Evolutionary conservation across 2,797 vertebrate genomes (phyloP), one percentile per base, ranked within the genome.

Genomic region (Psittacula echo): DNA sequence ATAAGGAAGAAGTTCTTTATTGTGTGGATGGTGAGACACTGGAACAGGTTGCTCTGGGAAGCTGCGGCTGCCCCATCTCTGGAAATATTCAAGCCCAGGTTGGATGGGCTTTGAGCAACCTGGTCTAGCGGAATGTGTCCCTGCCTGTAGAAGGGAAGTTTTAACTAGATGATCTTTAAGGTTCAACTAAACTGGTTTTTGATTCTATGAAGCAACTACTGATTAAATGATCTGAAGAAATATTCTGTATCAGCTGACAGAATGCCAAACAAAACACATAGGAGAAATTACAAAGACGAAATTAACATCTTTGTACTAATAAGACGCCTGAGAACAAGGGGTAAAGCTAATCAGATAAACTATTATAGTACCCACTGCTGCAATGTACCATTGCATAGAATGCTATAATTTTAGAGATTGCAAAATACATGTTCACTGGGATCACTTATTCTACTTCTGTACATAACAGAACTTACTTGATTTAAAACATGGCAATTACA

Each of bases 401-500:
- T 11, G 20, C 4, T 4, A 12, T 1, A 18, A 54, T 8, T 54
- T 65, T 1, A 61, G 21, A 76, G 11, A 62, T 0, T 20, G 16
- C 21, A 66, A 73, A 41, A 80, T 10, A 39, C 19, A 64, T 41
- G 2, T 32, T 26, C 29, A 13, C 7, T 11, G 54, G 14, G 19
- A 64, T n/a, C 34, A 23, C 34, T 39, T 50, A 26, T 18, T n/a
- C 29, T 15, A 27, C 10, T 20, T 53, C 54, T 22, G 47, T 2
- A 42, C 7, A 62, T 15, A 50, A 20, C 3, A 74, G 17, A 64
- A 17, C 4, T 47, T 9, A 27, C 1, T 23, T 21, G 7, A 60
- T n/a, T 56, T 23, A 34, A 65, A 64, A 26, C 8, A 66, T 5
- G 26, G 34, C 17, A 50, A 64, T 73, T 37, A 51, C 17, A 73